Evolutionary conservation across 2,888 invertebrate species (phyloP), one percentile per base, ranked within the genome.

Genomic region (Pyrrhosoma nymphula): DNA sequence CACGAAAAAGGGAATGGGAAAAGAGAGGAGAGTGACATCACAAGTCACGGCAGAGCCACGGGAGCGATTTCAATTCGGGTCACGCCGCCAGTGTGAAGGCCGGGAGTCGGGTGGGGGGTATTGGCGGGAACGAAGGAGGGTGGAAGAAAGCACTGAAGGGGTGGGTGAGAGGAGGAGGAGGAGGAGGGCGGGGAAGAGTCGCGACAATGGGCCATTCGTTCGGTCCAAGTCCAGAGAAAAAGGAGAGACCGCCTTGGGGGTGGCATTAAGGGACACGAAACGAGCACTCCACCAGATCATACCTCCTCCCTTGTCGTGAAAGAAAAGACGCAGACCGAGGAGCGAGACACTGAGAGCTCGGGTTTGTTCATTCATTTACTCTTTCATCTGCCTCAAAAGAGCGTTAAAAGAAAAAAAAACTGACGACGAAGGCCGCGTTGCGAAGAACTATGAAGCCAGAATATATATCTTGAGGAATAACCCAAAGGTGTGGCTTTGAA

Each of bases 181-280:
- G 82, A 16, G 82, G 16, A 30, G 35, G 35, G 35, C 4, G 35
- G 16, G 30, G n/a, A 12, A 0, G 12, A 14, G 82, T 16, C 26
- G 69, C 26, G 82, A 35, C 82, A 82, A 82, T 69, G 69, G 69
- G 26, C 69, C 69, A 69, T 69, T 69, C 69, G 69, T 69, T 69
- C 26, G n/a, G 69, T 10, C 26, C 69, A 10, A n/a, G 69, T 18
- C 69, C 12, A 8, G 23, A 26, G n/a, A 26, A n/a, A 69, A 69
- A 69, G 69, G 35, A 82, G 82, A 82, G 82, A 12, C 82, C 82
- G 35, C 82, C 82, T 82, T 82, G 82, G 35, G 82, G 82, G 69
- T 60, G 82, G 82, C 30, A 35, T 30, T 82, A 82, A 69, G 69
- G 26, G 69, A 69, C n/a, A n/a, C 10, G 69, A 69, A 69, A 26